These are phyloP conservation scores for Tretioscincus oriximinensis DNA, from an alignment of 2,113 vertebrate genomes.

Conservation along the genomic window DNA sequence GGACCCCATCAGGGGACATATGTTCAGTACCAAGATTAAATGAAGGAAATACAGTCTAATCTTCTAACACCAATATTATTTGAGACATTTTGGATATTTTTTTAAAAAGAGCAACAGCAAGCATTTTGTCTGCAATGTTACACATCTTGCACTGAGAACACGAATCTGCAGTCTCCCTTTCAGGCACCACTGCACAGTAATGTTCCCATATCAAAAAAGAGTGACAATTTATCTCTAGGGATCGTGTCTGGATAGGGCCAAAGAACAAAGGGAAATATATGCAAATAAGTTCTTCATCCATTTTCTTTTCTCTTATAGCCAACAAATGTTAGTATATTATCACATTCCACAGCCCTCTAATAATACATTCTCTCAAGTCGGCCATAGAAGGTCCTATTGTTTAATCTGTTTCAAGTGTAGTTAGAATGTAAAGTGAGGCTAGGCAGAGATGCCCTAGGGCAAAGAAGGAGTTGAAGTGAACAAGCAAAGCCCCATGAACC, in stretches of 20 bases:
- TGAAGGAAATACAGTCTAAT: not conserved
- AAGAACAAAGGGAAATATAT: not conserved
- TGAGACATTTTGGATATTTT: not conserved
- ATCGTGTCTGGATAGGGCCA: not conserved
- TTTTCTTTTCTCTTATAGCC: too few relatives aligned
- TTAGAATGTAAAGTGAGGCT: not conserved
- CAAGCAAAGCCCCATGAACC: slow-evolving; percentile 11
- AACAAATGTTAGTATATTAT: too few relatives aligned
- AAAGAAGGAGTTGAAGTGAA: not conserved
- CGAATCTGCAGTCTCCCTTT: not conserved
- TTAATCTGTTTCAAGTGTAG: not conserved
- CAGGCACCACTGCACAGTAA: not conserved
- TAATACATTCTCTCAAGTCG: fast-evolving
- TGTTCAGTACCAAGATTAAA: not conserved
- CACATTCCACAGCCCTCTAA: too few relatives aligned
- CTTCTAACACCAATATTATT: too few relatives aligned
- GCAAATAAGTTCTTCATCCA: too few relatives aligned
- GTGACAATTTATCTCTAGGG: not conserved
- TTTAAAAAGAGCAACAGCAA: not conserved
- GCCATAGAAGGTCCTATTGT: not conserved
- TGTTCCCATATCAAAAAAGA: not conserved
- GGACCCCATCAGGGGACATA: not conserved
- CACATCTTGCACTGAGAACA: too few relatives aligned
- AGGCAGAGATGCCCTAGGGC: not conserved
- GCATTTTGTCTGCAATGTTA: not conserved